Base-by-base conservation (phyloP, 1,140 invertebrate genomes). In the Drosophila tsacasi region DNA sequence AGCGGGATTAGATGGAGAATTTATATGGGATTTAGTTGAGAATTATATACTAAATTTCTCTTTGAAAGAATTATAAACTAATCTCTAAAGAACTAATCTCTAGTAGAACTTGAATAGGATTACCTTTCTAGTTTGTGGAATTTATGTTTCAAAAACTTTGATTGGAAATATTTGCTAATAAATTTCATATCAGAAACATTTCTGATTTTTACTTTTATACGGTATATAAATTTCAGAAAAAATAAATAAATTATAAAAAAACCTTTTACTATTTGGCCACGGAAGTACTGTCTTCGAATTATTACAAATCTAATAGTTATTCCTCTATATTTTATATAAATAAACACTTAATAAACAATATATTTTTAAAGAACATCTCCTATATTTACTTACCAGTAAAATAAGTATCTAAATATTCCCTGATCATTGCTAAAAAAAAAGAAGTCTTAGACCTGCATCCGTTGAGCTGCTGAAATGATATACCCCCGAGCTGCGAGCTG, bases 401-500 rank as follows among this genome's bases (percentile, higher is more conserved):
- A 55, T 23, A 55, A 9, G 32, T n/a, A 55, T 37, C 5, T 39
- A 1, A 7, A 23, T 23, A 5, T 5, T 39, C 32, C 9, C 21
- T 55, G 37, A 30, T 40, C 23, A 12, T 6, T 27, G 17, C 37
- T 17, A 5, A 35, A 54, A 39, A 23, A 0, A 5, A 35, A 54
- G 25, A 23, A 0, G 15, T 5, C n/a, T 30, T 1, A 59, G 25
- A 5, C 23, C 35, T 19, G 37, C 37, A 44, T 59, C 23, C 17
- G 57, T 59, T 52, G 27, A 32, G 19, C 42, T 61, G 59, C 19
- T 61, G 27, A 30, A 27, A 30, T 21, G 42, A 50, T 21, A n/a
- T 62, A 47, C n/a, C 35, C 23, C 46, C n/a, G 17, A 44, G 66
- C 35, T 68, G 64, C 0, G 17, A 42, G 65, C 27, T 64, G 42